Evolutionary conservation across 2,888 invertebrate genomes (phyloP).

Genomic region (Neria commutata): DNA sequence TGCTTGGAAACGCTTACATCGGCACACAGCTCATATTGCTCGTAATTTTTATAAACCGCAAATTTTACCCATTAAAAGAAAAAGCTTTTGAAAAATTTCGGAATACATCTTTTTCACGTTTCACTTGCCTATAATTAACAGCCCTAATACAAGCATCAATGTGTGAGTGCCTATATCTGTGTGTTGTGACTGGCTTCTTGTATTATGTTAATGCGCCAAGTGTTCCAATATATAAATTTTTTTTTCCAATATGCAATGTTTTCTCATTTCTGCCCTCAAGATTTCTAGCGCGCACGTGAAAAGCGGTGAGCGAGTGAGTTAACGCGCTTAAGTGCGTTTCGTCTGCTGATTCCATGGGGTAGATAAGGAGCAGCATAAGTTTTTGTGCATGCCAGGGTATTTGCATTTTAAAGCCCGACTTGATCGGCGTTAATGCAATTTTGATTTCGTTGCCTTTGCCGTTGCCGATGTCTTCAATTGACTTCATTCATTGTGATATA

Average conservation of each 20-base stretch:
- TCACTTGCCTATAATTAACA: slow-evolving; percentile 34
- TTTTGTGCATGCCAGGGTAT: not conserved
- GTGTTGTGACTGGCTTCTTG: slow-evolving; percentile 17
- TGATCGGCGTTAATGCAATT: not conserved
- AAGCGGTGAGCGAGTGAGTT: not conserved
- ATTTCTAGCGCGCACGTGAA: not conserved
- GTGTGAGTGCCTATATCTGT: too few relatives aligned
- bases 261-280: not conserved
- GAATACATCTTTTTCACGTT: slow-evolving; percentile 11
- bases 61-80: too few relatives aligned
- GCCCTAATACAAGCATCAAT: too few relatives aligned
- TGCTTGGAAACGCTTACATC: too few relatives aligned
- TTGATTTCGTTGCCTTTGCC: not conserved
- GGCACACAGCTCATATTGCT: too few relatives aligned
- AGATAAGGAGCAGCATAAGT: slow-evolving; percentile 15
- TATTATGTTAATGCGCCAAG: slow-evolving; percentile 45
- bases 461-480: not conserved
- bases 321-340: slow-evolving; percentile 4
- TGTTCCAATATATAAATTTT: slow-evolving; percentile 36
- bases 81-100: not conserved
- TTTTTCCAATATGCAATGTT: too few relatives aligned
- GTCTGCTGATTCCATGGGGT: slow-evolving; percentile 20
- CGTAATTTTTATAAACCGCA: too few relatives aligned
- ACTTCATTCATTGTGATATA: not conserved
- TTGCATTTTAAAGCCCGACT: not conserved